These are phyloP conservation scores for Drosophila aldrichi DNA, from an alignment of 2,888 invertebrate genomes.

Conservation along the genomic window DNA sequence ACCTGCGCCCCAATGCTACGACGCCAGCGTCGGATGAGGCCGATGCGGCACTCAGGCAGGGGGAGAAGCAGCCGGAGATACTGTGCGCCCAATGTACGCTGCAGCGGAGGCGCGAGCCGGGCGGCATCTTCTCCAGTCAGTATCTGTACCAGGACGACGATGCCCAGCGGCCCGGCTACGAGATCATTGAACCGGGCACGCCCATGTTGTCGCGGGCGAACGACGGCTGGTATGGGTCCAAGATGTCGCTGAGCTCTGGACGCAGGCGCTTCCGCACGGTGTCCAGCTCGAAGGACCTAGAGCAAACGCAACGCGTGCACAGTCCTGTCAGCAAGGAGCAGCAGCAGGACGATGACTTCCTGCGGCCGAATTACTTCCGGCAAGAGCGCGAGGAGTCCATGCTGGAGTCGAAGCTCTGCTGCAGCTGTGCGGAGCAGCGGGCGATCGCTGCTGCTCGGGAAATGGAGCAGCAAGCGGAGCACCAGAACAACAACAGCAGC, in stretches of 20 bases:
- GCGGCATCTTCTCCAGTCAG: constrained; percentile 87
- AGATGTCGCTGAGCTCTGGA: constrained; percentile 72
- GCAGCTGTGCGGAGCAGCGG: constrained; percentile 78
- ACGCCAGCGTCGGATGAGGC: neutral
- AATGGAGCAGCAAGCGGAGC: constrained; percentile 1
- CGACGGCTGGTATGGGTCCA: constrained; percentile 85
- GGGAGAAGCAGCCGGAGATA: constrained; percentile 36
- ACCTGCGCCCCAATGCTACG: constrained; percentile 83
- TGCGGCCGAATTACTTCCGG: constrained; percentile 82
- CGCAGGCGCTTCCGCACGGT: constrained; percentile 70
- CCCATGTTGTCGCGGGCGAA: constrained; percentile 88
- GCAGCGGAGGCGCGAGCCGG: constrained; percentile 76
- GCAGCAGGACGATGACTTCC: constrained; percentile 60
- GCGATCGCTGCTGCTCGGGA: constrained; percentile 56
- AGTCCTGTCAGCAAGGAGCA: constrained; percentile 71
- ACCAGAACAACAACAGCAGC: neutral
- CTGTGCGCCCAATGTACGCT: constrained; percentile 80
- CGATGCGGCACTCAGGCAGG: constrained; percentile 3
- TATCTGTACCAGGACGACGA: constrained; percentile 87
- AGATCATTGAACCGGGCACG: constrained; percentile 89
- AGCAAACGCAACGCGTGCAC: constrained; percentile 64
- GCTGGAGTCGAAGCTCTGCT: constrained; percentile 54
- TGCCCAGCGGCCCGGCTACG: constrained; percentile 88
- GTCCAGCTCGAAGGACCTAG: constrained; percentile 80
- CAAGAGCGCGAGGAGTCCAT: constrained; percentile 79